A percentile compares a stretch with the other conserved stretches of the same genome.
These are phyloP conservation scores for Entomobrya multifasciata DNA, from an alignment of 2,888 invertebrate species.

Conservation along the genomic window DNA sequence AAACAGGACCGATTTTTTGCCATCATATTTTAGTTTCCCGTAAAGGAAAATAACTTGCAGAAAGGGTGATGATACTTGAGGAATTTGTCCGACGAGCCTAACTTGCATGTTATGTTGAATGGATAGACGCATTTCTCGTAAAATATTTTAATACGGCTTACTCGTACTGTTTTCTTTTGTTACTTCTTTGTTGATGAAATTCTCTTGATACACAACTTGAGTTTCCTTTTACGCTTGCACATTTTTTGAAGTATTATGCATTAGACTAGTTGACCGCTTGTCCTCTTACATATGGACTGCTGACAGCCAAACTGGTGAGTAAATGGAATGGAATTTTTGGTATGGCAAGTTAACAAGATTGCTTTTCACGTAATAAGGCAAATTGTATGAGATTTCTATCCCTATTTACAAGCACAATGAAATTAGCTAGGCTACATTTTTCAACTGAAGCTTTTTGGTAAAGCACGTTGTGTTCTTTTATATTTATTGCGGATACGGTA, in stretches of 20 bases:
- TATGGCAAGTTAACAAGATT: too few species aligned
- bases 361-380: too few species aligned
- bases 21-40: neutral
- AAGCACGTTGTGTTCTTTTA: too few species aligned
- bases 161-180: constrained; percentile 17
- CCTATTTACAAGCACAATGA: too few species aligned
- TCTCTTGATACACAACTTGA: neutral
- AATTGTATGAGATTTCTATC: too few species aligned
- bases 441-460: too few species aligned
- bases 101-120: too few species aligned
- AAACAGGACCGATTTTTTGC: constrained; percentile 14
- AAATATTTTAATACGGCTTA: too few species aligned
- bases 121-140: too few species aligned
- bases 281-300: too few species aligned
- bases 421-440: too few species aligned
- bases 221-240: neutral
- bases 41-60: neutral
- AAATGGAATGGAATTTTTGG: constrained; percentile 47
- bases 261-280: neutral
- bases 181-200: neutral
- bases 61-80: constrained; percentile 53
- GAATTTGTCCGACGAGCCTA: constrained; percentile 34
- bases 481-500: too few species aligned
- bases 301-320: constrained; percentile 39
- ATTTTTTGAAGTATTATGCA: constrained; percentile 24